Percentiles rank a stretch among this genome's conserved stretches.
These are phyloP conservation scores for Chitala chitala DNA, from an alignment of 2,113 vertebrate species.

Conservation along the genomic window DNA sequence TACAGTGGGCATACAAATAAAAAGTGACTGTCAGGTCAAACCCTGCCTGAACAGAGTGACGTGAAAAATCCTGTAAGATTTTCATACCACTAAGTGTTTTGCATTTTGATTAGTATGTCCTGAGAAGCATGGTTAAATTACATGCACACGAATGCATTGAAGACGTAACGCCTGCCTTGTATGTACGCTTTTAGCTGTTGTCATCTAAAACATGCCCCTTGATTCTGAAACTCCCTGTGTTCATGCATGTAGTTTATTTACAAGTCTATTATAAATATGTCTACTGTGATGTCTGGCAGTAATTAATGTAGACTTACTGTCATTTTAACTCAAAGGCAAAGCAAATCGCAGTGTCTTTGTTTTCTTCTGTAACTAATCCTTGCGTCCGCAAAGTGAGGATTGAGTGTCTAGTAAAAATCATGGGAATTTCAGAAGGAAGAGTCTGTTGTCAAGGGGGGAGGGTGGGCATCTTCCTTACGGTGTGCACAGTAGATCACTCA, in stretches of 20 bases:
- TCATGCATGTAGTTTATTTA: neutral
- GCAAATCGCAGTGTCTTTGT: neutral
- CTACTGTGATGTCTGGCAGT: neutral
- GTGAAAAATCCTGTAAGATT: too few relatives aligned
- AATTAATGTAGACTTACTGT: neutral
- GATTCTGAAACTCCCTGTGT: too few relatives aligned
- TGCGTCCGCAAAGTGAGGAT: neutral
- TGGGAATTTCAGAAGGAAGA: neutral
- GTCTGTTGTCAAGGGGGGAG: slow-evolving; percentile 20
- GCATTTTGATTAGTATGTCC: too few relatives aligned
- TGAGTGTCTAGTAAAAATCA: neutral
- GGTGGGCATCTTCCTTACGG: slow-evolving; percentile 9
- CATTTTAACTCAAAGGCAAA: neutral
- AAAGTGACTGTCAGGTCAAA: too few relatives aligned
- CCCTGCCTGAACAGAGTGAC: too few relatives aligned
- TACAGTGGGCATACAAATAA: too few relatives aligned
- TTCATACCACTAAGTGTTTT: too few relatives aligned
- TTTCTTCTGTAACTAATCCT: neutral
- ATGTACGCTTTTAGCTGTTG: too few relatives aligned
- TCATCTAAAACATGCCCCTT: too few relatives aligned
- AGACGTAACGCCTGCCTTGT: too few relatives aligned
- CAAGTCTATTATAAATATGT: neutral
- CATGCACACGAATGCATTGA: too few relatives aligned
- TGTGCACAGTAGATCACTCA: neutral
- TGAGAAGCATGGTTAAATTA: too few relatives aligned